Evolutionary conservation across 2,113 vertebrate species (phyloP).

Genomic region (Odobenus rosmarus): DNA sequence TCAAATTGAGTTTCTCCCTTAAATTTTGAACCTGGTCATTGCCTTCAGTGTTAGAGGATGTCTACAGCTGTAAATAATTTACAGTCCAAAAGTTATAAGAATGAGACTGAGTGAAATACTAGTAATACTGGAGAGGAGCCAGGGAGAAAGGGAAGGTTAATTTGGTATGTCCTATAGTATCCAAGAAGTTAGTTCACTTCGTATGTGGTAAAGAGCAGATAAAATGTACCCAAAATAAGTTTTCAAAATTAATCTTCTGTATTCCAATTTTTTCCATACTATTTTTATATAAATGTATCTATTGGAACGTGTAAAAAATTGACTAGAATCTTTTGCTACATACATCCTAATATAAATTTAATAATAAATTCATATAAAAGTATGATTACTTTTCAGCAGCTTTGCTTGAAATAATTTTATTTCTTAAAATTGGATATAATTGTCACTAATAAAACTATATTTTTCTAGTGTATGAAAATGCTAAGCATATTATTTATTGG

Average conservation of each 20-base stretch:
- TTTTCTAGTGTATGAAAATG: not conserved
- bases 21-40: not conserved
- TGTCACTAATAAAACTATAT: not conserved
- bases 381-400: not conserved
- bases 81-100: conserved; percentile 3
- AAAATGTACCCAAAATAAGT: not conserved
- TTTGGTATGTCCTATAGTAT: not conserved
- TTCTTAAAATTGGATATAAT: not conserved
- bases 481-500: not conserved
- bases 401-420: not conserved
- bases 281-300: not conserved
- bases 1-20: conserved; percentile 25
- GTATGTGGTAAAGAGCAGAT: not conserved
- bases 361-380: not conserved
- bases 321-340: not conserved
- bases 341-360: not conserved
- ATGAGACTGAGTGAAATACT: not conserved
- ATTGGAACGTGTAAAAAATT: not conserved
- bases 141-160: not conserved
- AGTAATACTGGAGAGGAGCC: not conserved
- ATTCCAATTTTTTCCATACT: not conserved
- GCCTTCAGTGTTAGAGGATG: not conserved
- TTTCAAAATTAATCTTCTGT: conserved; percentile 4
- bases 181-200: conserved; percentile 8
- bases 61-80: conserved; percentile 64